Conservation (phyloP, 2,888 invertebrate genomes). For the Thelaira solivaga region DNA sequence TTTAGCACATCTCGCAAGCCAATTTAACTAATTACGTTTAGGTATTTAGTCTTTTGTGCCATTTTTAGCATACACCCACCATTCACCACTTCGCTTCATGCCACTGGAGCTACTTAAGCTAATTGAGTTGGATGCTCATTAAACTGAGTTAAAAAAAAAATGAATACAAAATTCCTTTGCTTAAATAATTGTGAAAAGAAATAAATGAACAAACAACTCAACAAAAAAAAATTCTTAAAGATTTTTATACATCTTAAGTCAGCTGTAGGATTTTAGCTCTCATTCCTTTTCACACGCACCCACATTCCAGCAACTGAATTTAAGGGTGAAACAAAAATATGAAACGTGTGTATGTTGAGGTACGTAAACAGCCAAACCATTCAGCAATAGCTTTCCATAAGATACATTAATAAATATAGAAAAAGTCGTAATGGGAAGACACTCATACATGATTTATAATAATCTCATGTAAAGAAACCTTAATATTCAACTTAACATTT, state of each 20-base stretch:
- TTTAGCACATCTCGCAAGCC: no score
- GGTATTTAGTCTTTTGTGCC: conserved; percentile 67
- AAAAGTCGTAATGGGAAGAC: conserved; percentile 27
- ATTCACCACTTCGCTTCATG: conserved; percentile 19
- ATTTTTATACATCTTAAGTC: conserved; percentile 44
- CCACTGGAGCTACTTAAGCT: conserved; percentile 66
- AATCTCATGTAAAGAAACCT: conserved; percentile 55
- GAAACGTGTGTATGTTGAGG: conserved; percentile 55
- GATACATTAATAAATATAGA: conserved; percentile 44
- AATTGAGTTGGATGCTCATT: conserved; percentile 76
- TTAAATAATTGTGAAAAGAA: conserved; percentile 1
- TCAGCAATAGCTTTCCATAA: conserved; percentile 41
- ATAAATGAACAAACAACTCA: conserved; percentile 23
- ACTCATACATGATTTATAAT: conserved; percentile 64
- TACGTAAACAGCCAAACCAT: conserved; percentile 17
- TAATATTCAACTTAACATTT: conserved; percentile 60
- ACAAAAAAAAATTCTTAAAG: conserved; percentile 25
- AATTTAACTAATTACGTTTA: conserved; percentile 77
- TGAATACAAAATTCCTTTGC: conserved; percentile 36
- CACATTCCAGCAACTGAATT: conserved; percentile 21
- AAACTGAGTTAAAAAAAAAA: conserved; percentile 65
- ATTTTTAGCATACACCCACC: background rate
- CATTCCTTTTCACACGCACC: background rate
- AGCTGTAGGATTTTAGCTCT: conserved; percentile 17
- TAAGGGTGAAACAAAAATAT: conserved; percentile 47